These are phyloP conservation scores for Sialis fuliginosa DNA, from an alignment of 2,888 invertebrate species.

Conservation along the genomic window DNA sequence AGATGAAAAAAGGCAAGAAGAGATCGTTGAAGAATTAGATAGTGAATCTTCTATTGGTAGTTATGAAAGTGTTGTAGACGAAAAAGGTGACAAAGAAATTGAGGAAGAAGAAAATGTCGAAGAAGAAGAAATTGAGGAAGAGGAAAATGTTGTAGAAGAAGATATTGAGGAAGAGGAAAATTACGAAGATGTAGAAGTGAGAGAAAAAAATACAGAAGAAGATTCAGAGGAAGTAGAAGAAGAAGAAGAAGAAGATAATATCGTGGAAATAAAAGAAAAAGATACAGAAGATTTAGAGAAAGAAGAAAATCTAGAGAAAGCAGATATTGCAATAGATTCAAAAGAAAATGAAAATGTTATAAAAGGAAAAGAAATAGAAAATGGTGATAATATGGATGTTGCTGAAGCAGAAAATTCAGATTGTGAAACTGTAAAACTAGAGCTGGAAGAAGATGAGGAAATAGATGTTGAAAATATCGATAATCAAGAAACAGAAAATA, in stretches of 20 bases:
- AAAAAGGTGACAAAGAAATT: not conserved
- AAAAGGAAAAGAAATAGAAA: not conserved
- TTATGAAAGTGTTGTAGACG: not conserved
- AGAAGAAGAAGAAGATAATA: not conserved
- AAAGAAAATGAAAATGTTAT: not conserved
- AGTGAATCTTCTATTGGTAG: not conserved
- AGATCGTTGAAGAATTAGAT: not conserved
- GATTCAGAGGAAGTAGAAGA: not conserved
- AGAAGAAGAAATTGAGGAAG: not conserved
- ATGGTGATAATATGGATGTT: not conserved
- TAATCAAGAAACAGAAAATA: not conserved
- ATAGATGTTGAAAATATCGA: not conserved
- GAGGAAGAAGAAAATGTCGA: not conserved
- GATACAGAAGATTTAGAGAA: not conserved
- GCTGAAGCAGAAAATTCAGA: not conserved
- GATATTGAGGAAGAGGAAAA: not conserved
- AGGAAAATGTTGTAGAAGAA: constrained; percentile 1
- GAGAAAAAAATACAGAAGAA: not conserved
- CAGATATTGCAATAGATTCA: not conserved
- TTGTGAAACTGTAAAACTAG: not conserved
- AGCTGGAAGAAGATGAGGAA: constrained; percentile 5
- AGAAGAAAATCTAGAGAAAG: not conserved
- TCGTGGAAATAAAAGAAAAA: not conserved
- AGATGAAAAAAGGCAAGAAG: not conserved
- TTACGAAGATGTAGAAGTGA: not conserved